These are phyloP conservation scores for Marmota monax DNA, from an alignment of 2,113 vertebrate genomes.

Conservation along the genomic window DNA sequence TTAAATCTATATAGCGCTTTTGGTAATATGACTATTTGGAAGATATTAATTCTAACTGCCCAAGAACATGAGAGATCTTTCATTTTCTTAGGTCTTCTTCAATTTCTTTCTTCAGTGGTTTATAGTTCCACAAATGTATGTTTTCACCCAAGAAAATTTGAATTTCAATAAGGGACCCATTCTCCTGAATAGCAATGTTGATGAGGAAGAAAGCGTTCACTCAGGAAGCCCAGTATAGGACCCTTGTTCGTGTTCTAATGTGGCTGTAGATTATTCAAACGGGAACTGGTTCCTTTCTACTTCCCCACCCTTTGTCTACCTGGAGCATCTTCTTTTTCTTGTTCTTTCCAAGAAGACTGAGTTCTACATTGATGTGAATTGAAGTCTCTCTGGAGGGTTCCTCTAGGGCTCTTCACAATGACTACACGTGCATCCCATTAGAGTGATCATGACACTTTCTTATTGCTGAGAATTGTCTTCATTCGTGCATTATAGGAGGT, in stretches of 20 bases:
- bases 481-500: no score
- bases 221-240: background rate
- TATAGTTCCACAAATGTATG: no score
- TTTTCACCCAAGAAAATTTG: background rate
- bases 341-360: background rate
- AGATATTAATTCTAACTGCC: no score
- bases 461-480: background rate
- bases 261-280: background rate
- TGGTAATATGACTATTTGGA: no score
- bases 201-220: no score
- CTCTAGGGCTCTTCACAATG: background rate
- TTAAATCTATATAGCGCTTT: no score
- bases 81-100: no score
- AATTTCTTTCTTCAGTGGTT: no score
- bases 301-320: background rate
- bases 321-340: background rate
- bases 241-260: background rate
- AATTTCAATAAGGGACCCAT: background rate
- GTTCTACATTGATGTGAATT: background rate
- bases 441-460: background rate
- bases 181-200: background rate
- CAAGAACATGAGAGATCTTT: no score
- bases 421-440: background rate
- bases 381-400: background rate
- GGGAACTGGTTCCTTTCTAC: background rate